phyloP scores from a whole-genome alignment of 2,888 invertebrate species.

The Xylophagus ater region DNA sequence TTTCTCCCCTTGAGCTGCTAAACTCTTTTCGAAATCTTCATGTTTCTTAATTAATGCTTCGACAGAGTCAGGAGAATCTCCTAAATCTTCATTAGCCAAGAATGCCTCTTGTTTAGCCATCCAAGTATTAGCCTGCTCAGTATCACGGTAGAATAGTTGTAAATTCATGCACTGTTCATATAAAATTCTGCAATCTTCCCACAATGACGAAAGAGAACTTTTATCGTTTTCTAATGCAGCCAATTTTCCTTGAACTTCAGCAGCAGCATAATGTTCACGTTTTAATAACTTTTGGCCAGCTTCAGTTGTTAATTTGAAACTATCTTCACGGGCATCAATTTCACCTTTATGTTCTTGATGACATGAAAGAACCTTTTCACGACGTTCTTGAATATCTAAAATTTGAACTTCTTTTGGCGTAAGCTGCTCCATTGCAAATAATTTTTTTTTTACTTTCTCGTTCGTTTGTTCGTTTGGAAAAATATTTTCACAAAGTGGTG shows the following conservation, averaged over 20 bases:
- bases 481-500: too few species aligned
- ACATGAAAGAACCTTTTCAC: constrained; percentile 79
- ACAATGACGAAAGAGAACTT: constrained; percentile 70
- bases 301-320: constrained; percentile 76
- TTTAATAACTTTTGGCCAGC: constrained; percentile 80
- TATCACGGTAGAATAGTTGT: constrained; percentile 95
- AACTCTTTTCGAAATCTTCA: constrained; percentile 97
- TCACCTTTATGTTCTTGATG: constrained; percentile 98
- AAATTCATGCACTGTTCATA: constrained; percentile 99
- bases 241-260: constrained; percentile 82
- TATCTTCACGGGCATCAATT: constrained; percentile 96
- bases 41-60: constrained; percentile 98
- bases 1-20: constrained; percentile 98
- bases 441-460: too few species aligned
- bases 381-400: constrained; percentile 93
- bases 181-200: constrained; percentile 92
- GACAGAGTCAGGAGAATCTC: constrained; percentile 95
- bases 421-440: constrained; percentile 41
- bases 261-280: constrained; percentile 80
- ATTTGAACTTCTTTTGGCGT: constrained; percentile 83
- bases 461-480: too few species aligned
- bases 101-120: constrained; percentile 99
- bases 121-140: constrained; percentile 99
- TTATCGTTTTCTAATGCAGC: constrained; percentile 73
- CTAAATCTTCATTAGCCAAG: constrained; percentile 93